Percentiles rank a stretch among this genome's conserved stretches.
phyloP scores from a whole-genome alignment of 2,797 vertebrate species.

The Myotis findleyi region DNA sequence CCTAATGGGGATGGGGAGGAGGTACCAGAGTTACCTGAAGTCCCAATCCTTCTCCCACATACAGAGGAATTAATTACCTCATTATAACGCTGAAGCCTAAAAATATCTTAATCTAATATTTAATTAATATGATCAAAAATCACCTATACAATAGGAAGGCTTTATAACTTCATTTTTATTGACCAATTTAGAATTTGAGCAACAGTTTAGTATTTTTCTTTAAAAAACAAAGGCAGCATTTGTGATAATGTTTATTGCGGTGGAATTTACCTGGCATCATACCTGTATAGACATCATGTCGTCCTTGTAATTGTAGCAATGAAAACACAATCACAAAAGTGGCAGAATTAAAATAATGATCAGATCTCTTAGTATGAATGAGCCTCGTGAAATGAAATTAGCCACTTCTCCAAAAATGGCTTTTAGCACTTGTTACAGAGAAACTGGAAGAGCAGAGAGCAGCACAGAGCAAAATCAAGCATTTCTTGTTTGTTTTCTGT shows the following conservation, averaged over 20 bases:
- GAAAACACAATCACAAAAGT: neutral
- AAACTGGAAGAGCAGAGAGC: neutral
- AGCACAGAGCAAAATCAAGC: neutral
- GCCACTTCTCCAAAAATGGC: neutral
- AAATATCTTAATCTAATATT: constrained; percentile 11
- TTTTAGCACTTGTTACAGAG: neutral
- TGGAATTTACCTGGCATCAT: neutral
- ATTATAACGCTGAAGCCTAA: constrained; percentile 6
- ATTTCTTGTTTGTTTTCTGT: neutral
- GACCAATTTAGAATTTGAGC: neutral
- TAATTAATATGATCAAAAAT: neutral
- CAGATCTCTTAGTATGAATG: neutral
- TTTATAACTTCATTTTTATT: neutral
- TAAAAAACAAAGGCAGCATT: neutral
- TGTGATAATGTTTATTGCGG: neutral
- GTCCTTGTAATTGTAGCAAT: neutral
- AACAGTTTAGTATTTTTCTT: neutral
- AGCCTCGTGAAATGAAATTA: neutral
- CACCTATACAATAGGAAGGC: neutral
- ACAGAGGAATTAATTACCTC: neutral
- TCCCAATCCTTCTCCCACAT: neutral
- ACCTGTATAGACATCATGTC: neutral
- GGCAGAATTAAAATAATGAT: neutral
- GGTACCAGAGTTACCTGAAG: neutral
- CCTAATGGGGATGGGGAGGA: neutral